Conservation (phyloP, 2,113 vertebrate genomes). For the Muscicapa adusta region DNA sequence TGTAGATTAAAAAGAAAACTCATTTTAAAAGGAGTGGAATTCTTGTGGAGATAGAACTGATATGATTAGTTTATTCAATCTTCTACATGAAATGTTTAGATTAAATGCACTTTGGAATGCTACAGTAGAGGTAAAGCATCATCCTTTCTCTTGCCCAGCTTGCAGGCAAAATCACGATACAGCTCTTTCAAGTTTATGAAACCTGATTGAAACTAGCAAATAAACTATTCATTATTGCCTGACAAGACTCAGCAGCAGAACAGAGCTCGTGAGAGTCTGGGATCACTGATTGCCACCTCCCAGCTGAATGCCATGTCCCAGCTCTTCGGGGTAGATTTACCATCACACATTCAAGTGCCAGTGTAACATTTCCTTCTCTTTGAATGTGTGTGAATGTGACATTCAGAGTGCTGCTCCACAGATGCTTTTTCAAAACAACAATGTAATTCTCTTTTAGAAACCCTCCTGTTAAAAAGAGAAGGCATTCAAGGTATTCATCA, state of each 20-base stretch:
- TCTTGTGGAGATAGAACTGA: background rate
- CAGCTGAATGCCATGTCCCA: background rate
- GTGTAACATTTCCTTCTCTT: background rate
- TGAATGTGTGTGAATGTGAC: background rate
- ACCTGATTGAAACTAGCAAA: background rate
- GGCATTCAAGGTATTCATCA: background rate
- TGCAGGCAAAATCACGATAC: background rate
- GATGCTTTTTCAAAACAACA: background rate
- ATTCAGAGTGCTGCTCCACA: background rate
- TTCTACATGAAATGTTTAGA: background rate
- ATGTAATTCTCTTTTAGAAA: background rate
- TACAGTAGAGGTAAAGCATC: background rate
- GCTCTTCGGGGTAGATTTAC: background rate
- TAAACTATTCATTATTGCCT: background rate
- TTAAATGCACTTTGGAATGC: background rate
- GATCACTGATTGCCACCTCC: background rate
- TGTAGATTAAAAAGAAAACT: background rate
- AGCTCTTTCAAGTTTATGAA: background rate
- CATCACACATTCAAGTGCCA: accelerated
- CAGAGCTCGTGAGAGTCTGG: background rate
- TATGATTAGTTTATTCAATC: background rate
- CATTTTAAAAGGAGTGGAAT: background rate
- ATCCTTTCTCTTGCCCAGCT: background rate
- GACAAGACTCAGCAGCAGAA: background rate
- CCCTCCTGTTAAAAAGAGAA: background rate